Conservation (phyloP, 2,113 vertebrate genomes). For the Typhlomys cinereus region DNA sequence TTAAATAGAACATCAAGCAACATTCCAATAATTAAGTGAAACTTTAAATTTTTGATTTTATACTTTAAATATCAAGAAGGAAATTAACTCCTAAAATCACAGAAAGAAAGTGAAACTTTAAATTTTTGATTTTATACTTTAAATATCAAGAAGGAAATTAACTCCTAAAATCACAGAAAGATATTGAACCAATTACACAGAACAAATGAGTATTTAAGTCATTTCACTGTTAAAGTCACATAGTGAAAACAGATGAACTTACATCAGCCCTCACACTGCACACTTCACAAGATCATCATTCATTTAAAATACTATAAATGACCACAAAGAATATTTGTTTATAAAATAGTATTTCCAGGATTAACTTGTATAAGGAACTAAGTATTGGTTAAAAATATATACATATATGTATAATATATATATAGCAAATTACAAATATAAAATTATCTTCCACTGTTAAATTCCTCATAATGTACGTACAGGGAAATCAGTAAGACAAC, state of each 20-base stretch:
- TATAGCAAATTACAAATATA: too few relatives aligned
- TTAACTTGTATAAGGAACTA: too few relatives aligned
- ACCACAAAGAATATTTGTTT: constrained; percentile 71
- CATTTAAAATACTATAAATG: constrained; percentile 60
- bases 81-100: too few relatives aligned
- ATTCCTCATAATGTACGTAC: constrained; percentile 30
- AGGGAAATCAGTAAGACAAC: constrained; percentile 65
- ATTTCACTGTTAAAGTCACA: constrained; percentile 56
- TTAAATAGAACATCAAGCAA: constrained; percentile 49
- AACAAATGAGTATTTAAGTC: constrained; percentile 27
- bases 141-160: constrained; percentile 54
- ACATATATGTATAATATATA: too few relatives aligned
- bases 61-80: too few relatives aligned
- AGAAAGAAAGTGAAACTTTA: constrained; percentile 48
- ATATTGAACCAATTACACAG: constrained; percentile 29
- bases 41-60: too few relatives aligned
- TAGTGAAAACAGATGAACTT: constrained; percentile 53
- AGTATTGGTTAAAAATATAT: too few relatives aligned
- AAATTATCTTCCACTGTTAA: constrained; percentile 59
- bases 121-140: constrained; percentile 56
- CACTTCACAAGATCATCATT: constrained; percentile 53
- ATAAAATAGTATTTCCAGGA: too few relatives aligned
- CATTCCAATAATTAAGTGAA: too few relatives aligned
- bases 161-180: constrained; percentile 58
- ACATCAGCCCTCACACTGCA: constrained; percentile 43